Base-by-base conservation (phyloP, 2,797 vertebrate genomes). In the Ciconia nigra region DNA sequence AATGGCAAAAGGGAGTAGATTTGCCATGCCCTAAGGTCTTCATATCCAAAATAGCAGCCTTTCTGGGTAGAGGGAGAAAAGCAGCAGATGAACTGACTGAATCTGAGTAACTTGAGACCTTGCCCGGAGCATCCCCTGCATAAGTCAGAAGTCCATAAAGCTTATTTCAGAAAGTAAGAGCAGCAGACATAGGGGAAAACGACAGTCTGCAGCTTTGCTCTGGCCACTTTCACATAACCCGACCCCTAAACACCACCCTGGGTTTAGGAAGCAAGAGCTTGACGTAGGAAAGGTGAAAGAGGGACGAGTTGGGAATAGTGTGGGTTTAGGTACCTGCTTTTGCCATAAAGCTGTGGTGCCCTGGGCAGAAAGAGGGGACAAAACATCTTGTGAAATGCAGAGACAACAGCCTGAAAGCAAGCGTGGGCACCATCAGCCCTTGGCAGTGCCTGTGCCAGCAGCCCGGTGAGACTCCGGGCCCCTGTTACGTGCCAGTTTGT, bases 371-470 rank as follows among this genome's bases (percentile, higher is more conserved):
- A 54, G 7, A 42, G 8, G 5, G n/a, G 46, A 49, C 9, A 37
- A 67, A 87, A 22, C 15, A 17, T 6, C 6, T 33, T 2, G 1
- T 52, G 42, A 94, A 70, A 90, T 39, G 26, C 57, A 84, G n/a
- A 74, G n/a, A 13, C 8, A 39, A 16, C 41, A 79, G n/a, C 17
- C 35, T 55, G 74, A 58, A 46, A 72, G 15, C 25, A 21, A 69
- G 25, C 0, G 4, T 61, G 77, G 88, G 74, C 66, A 76, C 21
- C 2, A 0, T 5, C 59, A 92, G 39, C 35, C 55, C 59, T 70
- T 0, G 0, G 9, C 5, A 2, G 44, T 66, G 54, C 28, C 42
- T 51, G 16, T 1, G 2, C 80, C 35, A 16, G 25, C 15, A 73
- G 72, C 42, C 46, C 9, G 4, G 10, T 54, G 44, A 49, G 49